Evolutionary conservation across 2,113 vertebrate genomes (phyloP).

Genomic region (Poicephalus meyeri): DNA sequence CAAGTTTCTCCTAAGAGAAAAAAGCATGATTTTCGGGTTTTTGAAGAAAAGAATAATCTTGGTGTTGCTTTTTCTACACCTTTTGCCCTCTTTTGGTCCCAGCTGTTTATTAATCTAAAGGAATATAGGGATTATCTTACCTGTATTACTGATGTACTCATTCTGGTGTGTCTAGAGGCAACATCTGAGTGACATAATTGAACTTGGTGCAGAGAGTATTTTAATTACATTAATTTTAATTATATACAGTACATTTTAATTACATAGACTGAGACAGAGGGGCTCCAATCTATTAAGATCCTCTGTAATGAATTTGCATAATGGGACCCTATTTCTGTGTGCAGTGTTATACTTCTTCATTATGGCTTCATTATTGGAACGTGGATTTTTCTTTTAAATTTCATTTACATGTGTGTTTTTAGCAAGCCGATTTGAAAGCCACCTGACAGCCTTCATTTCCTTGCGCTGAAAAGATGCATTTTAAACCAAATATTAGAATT

Average conservation of each 20-base stretch:
- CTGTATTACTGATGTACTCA: background rate
- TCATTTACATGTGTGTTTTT: slow-evolving; percentile 32
- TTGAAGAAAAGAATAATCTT: background rate
- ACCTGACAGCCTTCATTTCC: background rate
- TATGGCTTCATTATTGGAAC: slow-evolving; percentile 55
- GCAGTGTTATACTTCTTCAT: slow-evolving; percentile 29
- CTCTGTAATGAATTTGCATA: slow-evolving; percentile 15
- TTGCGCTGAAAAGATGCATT: slow-evolving; percentile 7
- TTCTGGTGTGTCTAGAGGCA: slow-evolving; percentile 36
- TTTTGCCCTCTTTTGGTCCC: background rate
- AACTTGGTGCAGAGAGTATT: slow-evolving; percentile 36
- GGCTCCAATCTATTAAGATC: slow-evolving; percentile 37
- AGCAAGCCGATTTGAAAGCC: background rate
- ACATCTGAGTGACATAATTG: slow-evolving; percentile 50
- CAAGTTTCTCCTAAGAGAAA: background rate
- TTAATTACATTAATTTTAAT: slow-evolving; percentile 74
- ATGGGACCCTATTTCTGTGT: slow-evolving; percentile 38
- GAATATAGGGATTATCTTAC: background rate
- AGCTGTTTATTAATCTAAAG: slow-evolving; percentile 5
- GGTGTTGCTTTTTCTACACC: background rate
- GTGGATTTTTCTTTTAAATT: background rate
- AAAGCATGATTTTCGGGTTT: background rate
- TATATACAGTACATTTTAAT: slow-evolving; percentile 69
- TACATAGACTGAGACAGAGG: slow-evolving; percentile 43
- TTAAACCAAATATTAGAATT: background rate